Evolutionary conservation across 2,797 vertebrate genomes (phyloP).

Genomic region (Gambusia yucatana): DNA sequence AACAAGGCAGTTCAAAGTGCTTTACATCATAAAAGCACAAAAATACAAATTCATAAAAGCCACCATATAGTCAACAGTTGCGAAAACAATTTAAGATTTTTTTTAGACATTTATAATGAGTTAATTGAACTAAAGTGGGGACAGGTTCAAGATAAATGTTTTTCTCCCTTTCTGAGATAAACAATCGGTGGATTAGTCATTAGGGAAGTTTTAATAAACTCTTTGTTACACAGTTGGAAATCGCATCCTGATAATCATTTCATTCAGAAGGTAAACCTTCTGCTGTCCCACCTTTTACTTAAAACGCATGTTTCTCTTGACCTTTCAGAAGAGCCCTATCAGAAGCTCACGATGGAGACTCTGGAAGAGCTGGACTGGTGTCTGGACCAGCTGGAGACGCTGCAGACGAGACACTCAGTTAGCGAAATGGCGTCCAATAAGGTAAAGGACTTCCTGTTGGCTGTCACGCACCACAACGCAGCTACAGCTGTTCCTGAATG

Average conservation of each 20-base stretch:
- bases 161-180: not conserved
- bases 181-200: not conserved
- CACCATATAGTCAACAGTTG: too few species aligned
- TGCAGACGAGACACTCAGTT: slow-evolving; percentile 92
- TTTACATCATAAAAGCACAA: too few species aligned
- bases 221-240: not conserved
- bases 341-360: slow-evolving; percentile 89
- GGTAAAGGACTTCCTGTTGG: slow-evolving; percentile 73
- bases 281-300: slow-evolving; percentile 1
- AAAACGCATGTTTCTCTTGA: slow-evolving; percentile 24
- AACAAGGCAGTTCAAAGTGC: too few species aligned
- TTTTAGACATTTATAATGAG: not conserved
- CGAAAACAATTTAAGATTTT: too few species aligned
- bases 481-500: not conserved
- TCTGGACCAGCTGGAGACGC: slow-evolving; percentile 93
- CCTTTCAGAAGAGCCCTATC: slow-evolving; percentile 87
- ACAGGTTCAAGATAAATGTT: not conserved
- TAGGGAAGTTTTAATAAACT: not conserved
- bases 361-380: slow-evolving; percentile 97
- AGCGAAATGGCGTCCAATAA: slow-evolving; percentile 97
- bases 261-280: not conserved
- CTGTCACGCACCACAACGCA: not conserved
- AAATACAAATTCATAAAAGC: too few species aligned
- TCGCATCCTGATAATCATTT: not conserved
- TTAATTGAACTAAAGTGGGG: not conserved